A percentile compares a stretch with the other conserved stretches of the same genome.
Conservation (phyloP, 1,140 invertebrate species). For the Conus betulinus region DNA sequence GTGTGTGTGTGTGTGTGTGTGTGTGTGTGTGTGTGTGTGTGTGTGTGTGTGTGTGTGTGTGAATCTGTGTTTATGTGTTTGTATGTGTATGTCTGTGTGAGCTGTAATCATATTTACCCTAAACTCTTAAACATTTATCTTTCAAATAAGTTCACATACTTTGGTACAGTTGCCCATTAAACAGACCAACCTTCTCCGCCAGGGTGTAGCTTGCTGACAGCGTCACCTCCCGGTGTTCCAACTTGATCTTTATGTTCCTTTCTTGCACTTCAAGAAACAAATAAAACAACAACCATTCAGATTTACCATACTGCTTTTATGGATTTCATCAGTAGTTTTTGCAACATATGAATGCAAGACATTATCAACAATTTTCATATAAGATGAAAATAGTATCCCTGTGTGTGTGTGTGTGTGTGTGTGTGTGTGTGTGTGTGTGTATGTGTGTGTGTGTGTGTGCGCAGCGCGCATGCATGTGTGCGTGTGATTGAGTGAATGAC, state of each 20-base stretch:
- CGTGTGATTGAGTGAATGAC: not conserved
- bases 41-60: not conserved
- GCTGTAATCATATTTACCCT: not conserved
- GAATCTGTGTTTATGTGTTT: not conserved
- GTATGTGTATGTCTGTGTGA: too few species aligned
- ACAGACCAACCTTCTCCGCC: not conserved
- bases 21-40: slow-evolving; percentile 22
- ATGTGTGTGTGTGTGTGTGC: too few species aligned
- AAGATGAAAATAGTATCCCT: too few species aligned
- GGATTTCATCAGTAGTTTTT: too few species aligned
- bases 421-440: too few species aligned
- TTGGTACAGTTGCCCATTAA: not conserved
- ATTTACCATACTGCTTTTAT: too few species aligned
- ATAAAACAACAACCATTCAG: not conserved
- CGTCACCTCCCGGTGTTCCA: not conserved
- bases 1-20: slow-evolving; percentile 13
- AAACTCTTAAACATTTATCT: too few species aligned
- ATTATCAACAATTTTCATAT: too few species aligned
- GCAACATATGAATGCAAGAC: too few species aligned
- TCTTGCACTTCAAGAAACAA: not conserved
- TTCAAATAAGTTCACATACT: not conserved
- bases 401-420: too few species aligned
- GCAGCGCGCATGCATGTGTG: not conserved
- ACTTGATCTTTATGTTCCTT: not conserved
- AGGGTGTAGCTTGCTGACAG: not conserved